These are phyloP conservation scores for Dicrurus megarhynchus DNA, from an alignment of 2,113 vertebrate species.

Conservation along the genomic window DNA sequence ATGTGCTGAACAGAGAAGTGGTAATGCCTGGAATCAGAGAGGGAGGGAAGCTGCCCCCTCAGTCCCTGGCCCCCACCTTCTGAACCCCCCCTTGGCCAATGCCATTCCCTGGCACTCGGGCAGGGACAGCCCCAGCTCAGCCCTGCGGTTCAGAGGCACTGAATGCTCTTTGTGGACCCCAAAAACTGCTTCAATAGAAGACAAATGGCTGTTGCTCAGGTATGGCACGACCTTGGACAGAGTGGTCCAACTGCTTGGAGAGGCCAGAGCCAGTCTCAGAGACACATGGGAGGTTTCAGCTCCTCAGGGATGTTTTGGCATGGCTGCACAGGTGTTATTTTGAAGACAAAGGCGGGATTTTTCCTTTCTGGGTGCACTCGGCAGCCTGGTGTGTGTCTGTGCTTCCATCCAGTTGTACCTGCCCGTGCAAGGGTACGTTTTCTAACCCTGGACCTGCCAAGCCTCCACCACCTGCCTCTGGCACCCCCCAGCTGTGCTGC, in stretches of 20 bases:
- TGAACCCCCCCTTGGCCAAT: neutral
- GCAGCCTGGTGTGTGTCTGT: neutral
- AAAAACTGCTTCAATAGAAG: neutral
- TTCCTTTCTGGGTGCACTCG: neutral
- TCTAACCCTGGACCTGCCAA: neutral
- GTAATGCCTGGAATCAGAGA: neutral
- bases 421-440: neutral
- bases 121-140: neutral
- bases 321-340: neutral
- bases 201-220: neutral
- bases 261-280: neutral
- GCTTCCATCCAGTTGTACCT: neutral
- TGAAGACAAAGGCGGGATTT: neutral
- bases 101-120: neutral
- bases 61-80: neutral
- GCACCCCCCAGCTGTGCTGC: no score
- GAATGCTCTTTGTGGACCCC: neutral
- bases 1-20: neutral
- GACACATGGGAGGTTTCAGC: neutral
- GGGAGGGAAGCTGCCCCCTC: neutral
- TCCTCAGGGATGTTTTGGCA: neutral
- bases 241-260: neutral
- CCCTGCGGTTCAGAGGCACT: neutral
- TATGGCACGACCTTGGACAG: neutral
- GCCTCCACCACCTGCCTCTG: fast-evolving